phyloP scores from a whole-genome alignment of 37 sponge, comb jelly and placozoan genomes.

The Axinella damicornis region DNA sequence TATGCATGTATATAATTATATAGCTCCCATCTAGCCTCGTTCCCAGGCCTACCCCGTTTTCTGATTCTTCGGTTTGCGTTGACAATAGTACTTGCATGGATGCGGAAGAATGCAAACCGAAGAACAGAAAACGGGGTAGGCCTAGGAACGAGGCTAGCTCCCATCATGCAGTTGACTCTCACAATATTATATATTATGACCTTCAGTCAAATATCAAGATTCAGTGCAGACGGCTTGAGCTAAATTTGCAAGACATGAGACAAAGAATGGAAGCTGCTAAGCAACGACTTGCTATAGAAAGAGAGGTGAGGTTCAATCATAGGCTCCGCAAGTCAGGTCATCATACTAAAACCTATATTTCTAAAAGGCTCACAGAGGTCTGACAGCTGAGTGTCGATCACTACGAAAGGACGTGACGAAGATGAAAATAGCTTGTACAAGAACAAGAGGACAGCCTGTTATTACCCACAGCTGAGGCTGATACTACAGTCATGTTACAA shows the following conservation, averaged over 20 bases:
- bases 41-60: not conserved
- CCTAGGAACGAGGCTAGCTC: not conserved
- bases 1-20: too few relatives aligned
- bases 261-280: constrained; percentile 1
- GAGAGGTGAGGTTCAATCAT: not conserved
- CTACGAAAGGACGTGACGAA: constrained; percentile 24
- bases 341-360: not conserved
- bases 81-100: too few relatives aligned
- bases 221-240: constrained; percentile 7
- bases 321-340: too few relatives aligned
- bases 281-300: constrained; percentile 1
- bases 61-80: too few relatives aligned
- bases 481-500: too few relatives aligned
- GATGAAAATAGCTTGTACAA: constrained; percentile 23
- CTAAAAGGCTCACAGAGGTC: not conserved
- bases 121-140: too few relatives aligned
- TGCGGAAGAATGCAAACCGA: too few relatives aligned
- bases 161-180: not conserved
- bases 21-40: not conserved
- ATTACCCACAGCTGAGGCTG: too few relatives aligned
- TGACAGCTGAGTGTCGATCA: constrained; percentile 12
- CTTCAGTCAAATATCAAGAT: constrained; percentile 42
- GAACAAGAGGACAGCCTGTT: not conserved
- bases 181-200: not conserved
- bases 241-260: not conserved